Evolutionary conservation across 2,888 invertebrate genomes (phyloP).

Genomic region (Patella depressa): DNA sequence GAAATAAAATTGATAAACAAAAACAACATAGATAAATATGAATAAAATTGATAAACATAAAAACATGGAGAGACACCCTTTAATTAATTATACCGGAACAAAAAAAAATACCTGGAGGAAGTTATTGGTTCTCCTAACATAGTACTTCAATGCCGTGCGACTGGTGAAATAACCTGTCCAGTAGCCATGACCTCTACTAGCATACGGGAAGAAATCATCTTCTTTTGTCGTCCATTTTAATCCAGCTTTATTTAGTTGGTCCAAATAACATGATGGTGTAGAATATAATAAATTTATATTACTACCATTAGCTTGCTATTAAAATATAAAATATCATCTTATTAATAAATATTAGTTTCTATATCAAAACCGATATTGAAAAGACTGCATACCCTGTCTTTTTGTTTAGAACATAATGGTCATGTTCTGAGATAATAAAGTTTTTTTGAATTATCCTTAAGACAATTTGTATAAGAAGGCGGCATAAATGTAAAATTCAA

Average conservation of each 20-base stretch:
- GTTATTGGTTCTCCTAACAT: conserved; percentile 70
- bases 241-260: conserved; percentile 75
- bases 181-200: conserved; percentile 86
- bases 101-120: conserved; percentile 69
- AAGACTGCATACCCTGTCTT: no score
- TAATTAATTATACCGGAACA: neutral
- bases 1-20: neutral
- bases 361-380: no score
- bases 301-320: conserved; percentile 60
- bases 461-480: no score
- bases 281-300: conserved; percentile 80
- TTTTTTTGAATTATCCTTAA: no score
- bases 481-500: no score
- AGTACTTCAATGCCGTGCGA: conserved; percentile 72
- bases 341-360: no score
- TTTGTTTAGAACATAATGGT: no score
- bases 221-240: conserved; percentile 76
- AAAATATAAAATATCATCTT: conserved; percentile 18
- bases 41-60: no score
- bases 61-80: neutral
- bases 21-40: neutral
- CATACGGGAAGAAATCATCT: conserved; percentile 74
- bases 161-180: conserved; percentile 87
- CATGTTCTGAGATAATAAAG: no score
- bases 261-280: conserved; percentile 75